A percentile compares a stretch with the other conserved stretches of the same genome.
Conservation (phyloP, 2,888 invertebrate genomes). For the Caenorhabditis angaria region DNA sequence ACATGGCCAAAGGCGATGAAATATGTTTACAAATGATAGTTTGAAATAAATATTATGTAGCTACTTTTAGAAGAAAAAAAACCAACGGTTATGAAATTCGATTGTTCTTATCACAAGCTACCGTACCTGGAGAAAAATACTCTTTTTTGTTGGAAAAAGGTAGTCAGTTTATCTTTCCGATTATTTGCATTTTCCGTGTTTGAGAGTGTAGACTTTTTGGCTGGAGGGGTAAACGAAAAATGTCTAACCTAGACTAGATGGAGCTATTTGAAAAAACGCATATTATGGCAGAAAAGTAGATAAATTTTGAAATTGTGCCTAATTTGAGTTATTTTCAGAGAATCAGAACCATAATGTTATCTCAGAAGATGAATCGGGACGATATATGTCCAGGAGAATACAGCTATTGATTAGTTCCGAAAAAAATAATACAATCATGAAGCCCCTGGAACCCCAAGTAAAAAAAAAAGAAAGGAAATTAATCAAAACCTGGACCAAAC, state of each 20-base stretch:
- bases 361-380: too few relatives aligned
- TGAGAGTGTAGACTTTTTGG: not conserved
- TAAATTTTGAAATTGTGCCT: not conserved
- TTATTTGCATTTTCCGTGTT: not conserved
- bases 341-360: too few relatives aligned
- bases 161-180: constrained; percentile 1
- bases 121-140: not conserved
- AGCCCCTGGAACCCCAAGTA: too few relatives aligned
- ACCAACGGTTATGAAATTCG: not conserved
- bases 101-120: not conserved
- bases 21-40: not conserved
- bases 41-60: not conserved
- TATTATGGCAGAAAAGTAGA: not conserved
- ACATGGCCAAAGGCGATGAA: constrained; percentile 13
- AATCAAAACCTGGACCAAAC: too few relatives aligned
- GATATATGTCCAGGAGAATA: too few relatives aligned
- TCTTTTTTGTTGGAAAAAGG: not conserved
- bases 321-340: too few relatives aligned
- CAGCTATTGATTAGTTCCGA: too few relatives aligned
- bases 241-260: not conserved
- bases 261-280: too few relatives aligned
- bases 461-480: too few relatives aligned
- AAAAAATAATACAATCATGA: too few relatives aligned
- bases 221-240: not conserved
- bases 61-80: not conserved